Base-by-base conservation (phyloP, 1,140 invertebrate genomes). In the Vanessa atalanta region DNA sequence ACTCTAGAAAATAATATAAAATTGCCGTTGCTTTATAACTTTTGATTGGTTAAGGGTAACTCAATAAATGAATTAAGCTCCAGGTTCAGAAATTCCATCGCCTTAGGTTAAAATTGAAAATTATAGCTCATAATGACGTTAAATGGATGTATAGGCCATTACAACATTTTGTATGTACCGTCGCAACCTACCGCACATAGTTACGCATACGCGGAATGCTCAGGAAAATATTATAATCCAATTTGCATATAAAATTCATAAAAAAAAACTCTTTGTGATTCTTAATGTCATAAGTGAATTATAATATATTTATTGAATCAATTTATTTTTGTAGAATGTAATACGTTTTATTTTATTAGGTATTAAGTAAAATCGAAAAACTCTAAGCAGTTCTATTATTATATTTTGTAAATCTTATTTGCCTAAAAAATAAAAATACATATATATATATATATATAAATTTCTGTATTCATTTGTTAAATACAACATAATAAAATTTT, bases 101-200 rank as follows among this genome's bases (percentile, higher is more conserved):
- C 76, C 78, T 70, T 61, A 70, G 73, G 76, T 64, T 37, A 77
- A 43, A 77, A 47, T 70, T 66, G n/a, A 64, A 71, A 69, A 64
- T 71, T 71, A 65, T 51, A 71, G 48, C 48, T 57, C 37, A 47
- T 63, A 50, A 63, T 71, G 16, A 65, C 12, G 26, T 16, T 63
- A 50, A 61, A 70, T 64, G 53, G 67, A 47, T 47, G 55, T 69
- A 69, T 20, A 23, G 26, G 23, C 16, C 0, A 61, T 61, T 61
- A 37, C 57, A 31, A 61, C 23, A 61, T 61, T 31, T 61, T 15
- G 13, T 61, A 61, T 61, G 14, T 9, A 61, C 31, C 14, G 57
- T 61, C 23, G 26, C 23, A 9, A n/a, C 14, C 13, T 15, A 3
- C 23, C n/a, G 26, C 37, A n/a, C 13, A 31, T 6, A 31, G 26